Evolutionary conservation across 2,888 invertebrate species (phyloP).

Genomic region (Tillus elongatus): DNA sequence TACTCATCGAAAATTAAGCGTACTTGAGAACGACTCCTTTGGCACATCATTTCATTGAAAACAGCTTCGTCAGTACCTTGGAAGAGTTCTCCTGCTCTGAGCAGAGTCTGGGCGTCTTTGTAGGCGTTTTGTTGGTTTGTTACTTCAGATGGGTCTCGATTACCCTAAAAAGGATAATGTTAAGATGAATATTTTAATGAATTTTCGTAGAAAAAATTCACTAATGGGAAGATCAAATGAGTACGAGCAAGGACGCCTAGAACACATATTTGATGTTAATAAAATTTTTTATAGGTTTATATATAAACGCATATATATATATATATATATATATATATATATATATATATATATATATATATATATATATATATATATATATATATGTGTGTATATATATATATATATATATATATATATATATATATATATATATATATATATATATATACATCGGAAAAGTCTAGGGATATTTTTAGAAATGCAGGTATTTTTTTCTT

Average conservation of each 20-base stretch:
- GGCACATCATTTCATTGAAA: conserved; percentile 75
- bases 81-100: conserved; percentile 61
- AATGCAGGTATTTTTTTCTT: too few species aligned
- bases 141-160: conserved; percentile 70
- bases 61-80: conserved; percentile 76
- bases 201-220: too few species aligned
- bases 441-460: conserved; percentile 1
- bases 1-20: conserved; percentile 54
- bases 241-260: too few species aligned
- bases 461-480: too few species aligned
- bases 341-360: conserved; percentile 8
- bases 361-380: conserved; percentile 8
- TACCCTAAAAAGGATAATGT: conserved; percentile 46
- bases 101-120: conserved; percentile 70
- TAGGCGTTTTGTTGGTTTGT: conserved; percentile 64
- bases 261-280: too few species aligned
- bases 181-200: too few species aligned
- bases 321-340: conserved; percentile 8
- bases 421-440: conserved; percentile 8
- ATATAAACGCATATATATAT: conserved; percentile 7
- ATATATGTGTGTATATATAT: conserved; percentile 7
- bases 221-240: too few species aligned
- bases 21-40: conserved; percentile 61
- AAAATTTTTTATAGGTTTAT: conserved; percentile 6
- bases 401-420: conserved; percentile 8